These are phyloP conservation scores for Frankliniella intonsa DNA, from an alignment of 2,888 invertebrate species.

Conservation along the genomic window DNA sequence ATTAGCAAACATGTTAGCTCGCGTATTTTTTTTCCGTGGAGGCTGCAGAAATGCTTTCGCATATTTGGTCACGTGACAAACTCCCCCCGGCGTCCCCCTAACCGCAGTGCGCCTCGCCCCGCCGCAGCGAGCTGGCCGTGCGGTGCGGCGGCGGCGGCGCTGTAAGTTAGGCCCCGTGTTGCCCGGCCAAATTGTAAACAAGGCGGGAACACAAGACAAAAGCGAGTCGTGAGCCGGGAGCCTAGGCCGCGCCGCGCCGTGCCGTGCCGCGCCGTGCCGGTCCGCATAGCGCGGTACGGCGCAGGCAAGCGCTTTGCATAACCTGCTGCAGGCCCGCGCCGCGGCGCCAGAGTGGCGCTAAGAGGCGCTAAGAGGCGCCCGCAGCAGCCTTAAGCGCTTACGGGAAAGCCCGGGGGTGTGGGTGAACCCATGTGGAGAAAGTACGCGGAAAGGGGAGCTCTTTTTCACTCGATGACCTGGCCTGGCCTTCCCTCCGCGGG, in stretches of 20 bases:
- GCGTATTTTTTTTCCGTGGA: no score
- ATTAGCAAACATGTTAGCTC: no score
- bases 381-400: no score
- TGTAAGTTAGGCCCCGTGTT: background rate
- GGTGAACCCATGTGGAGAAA: no score
- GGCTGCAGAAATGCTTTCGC: slow-evolving; percentile 9
- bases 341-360: no score
- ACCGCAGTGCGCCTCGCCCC: background rate
- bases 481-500: no score
- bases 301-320: background rate
- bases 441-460: no score
- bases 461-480: no score
- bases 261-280: no score
- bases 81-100: background rate
- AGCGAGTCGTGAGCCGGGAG: background rate
- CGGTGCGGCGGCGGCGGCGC: background rate
- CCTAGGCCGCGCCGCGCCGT: background rate
- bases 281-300: no score
- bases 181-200: slow-evolving; percentile 13
- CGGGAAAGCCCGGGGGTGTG: no score
- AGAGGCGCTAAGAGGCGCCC: no score
- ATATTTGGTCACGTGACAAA: slow-evolving; percentile 15
- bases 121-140: background rate
- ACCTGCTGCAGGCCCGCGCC: background rate
- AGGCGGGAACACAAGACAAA: slow-evolving; percentile 2